Base-by-base conservation (phyloP, 2,113 vertebrate genomes). In the Motacilla tschutschensis region DNA sequence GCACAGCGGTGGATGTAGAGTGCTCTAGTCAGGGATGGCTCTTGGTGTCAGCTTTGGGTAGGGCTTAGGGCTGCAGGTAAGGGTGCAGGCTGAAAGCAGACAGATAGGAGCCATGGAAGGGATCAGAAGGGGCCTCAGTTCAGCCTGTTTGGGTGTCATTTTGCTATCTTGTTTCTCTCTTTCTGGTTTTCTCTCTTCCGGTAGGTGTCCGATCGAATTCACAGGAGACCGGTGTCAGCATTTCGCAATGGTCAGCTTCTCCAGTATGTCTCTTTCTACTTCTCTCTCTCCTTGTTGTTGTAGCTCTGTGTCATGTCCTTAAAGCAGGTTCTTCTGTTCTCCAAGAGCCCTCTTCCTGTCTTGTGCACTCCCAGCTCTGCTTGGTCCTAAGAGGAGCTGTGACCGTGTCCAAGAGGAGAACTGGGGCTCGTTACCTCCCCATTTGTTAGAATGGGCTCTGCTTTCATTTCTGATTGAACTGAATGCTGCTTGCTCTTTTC, bases 161-260 rank as follows among this genome's bases (percentile, higher is more conserved):
- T 97, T 97, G 98, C 97, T 98, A 96, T 97, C 97, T 94, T 96
- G 96, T 97, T 95, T 97, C 97, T 96, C 95, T 97, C 97, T 97
- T 97, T 98, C 97, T 96, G 95, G 97, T 98, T 97, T 97, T 97
- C 97, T 96, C 96, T 98, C 97, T 97, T 97, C 97, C 97, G 98
- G 98, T 98, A 99, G 99, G 99, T 99, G 99, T 98, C 99, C 99
- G 96, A 99, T 99, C 98, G 99, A 99, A 98, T 99, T 99, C 99
- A 99, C 98, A 98, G 99, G 99, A 98, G 98, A 99, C 98, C 99
- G 99, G 97, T 99, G 99, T 99, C 99, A 99, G 98, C 98, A 98
- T 98, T 99, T 98, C 99, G 99, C 99, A 98, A 99, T 99, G 98
- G 99, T 98, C 98, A 98, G 98, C 99, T 99, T 99, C 98, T 99